A percentile compares a stretch with the other conserved stretches of the same genome.
These are phyloP conservation scores for Centropus unirufus DNA, from an alignment of 2,113 vertebrate genomes.

Conservation along the genomic window DNA sequence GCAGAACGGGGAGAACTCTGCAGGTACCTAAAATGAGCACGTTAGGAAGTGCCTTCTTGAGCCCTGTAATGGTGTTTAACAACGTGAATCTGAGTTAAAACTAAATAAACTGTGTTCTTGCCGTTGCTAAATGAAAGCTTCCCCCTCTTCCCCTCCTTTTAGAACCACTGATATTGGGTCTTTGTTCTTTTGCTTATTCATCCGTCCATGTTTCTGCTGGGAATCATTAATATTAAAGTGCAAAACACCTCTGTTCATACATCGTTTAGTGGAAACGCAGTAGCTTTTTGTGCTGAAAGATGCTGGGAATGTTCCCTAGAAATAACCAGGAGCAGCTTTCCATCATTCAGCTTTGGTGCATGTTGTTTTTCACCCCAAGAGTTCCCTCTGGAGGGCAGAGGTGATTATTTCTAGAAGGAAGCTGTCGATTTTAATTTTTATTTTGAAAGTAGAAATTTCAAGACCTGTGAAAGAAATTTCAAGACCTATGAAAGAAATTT, in stretches of 20 bases:
- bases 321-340: neutral
- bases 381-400: neutral
- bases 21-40: neutral
- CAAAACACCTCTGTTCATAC: accelerated
- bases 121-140: neutral
- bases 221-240: neutral
- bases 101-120: accelerated
- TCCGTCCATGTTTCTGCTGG: neutral
- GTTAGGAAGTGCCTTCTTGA: neutral
- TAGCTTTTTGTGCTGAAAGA: neutral
- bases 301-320: neutral
- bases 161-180: neutral
- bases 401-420: neutral
- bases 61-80: neutral
- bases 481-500: neutral
- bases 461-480: neutral
- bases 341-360: neutral
- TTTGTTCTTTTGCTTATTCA: neutral
- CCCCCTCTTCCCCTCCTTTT: neutral
- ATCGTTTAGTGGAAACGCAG: neutral
- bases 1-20: slow-evolving; percentile 58
- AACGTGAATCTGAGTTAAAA: accelerated
- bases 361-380: neutral
- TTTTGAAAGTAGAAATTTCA: neutral
- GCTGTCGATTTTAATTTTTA: neutral